Percentiles rank a stretch among this genome's conserved stretches.
Evolutionary conservation across 2,113 vertebrate species (phyloP).

Genomic region (Plecturocebus donacophilus): DNA sequence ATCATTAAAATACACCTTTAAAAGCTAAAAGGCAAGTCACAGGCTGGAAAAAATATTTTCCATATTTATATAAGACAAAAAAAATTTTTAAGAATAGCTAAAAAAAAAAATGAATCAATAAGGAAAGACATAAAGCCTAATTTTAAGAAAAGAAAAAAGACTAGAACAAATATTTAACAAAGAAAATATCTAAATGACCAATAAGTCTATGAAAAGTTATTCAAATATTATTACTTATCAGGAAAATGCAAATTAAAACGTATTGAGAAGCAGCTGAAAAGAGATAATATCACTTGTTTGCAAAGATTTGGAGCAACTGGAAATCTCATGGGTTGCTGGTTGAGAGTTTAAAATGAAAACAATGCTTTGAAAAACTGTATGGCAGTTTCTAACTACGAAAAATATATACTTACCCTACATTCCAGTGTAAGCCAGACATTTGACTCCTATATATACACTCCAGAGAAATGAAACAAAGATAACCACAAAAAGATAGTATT

Average conservation of each 20-base stretch:
- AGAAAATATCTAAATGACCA: not conserved
- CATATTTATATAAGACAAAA: not conserved
- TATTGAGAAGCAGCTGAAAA: not conserved
- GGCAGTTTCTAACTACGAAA: not conserved
- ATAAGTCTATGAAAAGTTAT: not conserved
- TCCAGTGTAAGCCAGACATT: not conserved
- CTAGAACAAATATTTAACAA: not conserved
- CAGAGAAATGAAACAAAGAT: not conserved
- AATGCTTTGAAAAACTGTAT: not conserved
- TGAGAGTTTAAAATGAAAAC: not conserved
- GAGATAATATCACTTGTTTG: not conserved
- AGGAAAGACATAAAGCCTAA: not conserved
- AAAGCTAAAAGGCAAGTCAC: not conserved
- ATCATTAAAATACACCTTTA: not conserved
- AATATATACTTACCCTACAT: not conserved
- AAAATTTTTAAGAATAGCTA: not conserved
- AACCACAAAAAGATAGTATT: not conserved
- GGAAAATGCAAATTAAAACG: not conserved
- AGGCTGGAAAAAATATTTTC: not conserved
- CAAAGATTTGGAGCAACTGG: not conserved
- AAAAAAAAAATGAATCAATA: not conserved
- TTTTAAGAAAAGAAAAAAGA: not conserved
- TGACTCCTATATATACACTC: not conserved
- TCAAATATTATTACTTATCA: not conserved
- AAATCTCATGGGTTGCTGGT: not conserved